Percentiles rank a stretch among this genome's conserved stretches.
Conservation (phyloP, 2,113 vertebrate genomes). For the Chamaetylas fuelleborni region DNA sequence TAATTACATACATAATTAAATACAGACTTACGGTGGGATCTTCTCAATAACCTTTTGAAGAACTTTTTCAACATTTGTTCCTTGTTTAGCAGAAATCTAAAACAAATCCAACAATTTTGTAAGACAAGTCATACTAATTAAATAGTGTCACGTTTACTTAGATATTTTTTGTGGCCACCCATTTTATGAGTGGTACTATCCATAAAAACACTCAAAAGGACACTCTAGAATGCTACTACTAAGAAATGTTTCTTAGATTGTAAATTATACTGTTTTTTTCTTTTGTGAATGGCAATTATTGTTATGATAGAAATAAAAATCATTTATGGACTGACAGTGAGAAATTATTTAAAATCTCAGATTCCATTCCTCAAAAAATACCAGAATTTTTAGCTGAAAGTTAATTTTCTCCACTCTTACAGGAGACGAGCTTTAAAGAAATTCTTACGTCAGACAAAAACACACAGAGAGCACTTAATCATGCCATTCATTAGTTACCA, state of each 20-base stretch:
- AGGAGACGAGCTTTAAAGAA: neutral
- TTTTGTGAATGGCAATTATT: neutral
- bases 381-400: neutral
- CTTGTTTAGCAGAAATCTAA: conserved; percentile 95
- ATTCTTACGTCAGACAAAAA: neutral
- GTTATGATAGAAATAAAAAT: neutral
- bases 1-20: neutral
- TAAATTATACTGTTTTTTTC: neutral
- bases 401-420: neutral
- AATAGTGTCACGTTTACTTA: neutral
- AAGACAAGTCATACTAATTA: neutral
- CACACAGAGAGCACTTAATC: neutral
- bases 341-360: neutral
- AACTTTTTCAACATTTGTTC: conserved; percentile 89
- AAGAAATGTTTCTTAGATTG: neutral
- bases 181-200: neutral
- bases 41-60: conserved; percentile 86
- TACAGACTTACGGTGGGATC: conserved; percentile 88
- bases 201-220: neutral
- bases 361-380: neutral
- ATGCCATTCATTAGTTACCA: neutral
- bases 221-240: neutral
- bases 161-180: neutral
- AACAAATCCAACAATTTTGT: neutral
- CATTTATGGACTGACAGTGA: neutral